Evolutionary conservation across 37 sponge, comb jelly and placozoan species (phyloP).

Genomic region (Beroe ovata): DNA sequence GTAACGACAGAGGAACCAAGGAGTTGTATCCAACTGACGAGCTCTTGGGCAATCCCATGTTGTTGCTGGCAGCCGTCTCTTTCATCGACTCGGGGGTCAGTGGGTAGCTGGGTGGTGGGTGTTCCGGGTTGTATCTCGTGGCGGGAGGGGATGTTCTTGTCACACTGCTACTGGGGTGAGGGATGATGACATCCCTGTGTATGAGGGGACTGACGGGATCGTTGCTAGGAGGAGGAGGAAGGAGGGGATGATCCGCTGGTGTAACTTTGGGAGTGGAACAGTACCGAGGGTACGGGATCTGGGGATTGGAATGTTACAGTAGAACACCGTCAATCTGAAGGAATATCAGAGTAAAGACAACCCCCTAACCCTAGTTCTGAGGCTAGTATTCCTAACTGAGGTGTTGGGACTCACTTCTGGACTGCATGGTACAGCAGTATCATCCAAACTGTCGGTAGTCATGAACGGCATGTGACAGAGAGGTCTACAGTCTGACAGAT

Average conservation of each 20-base stretch:
- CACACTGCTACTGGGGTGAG: neutral
- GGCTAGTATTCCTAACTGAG: neutral
- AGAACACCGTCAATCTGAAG: neutral
- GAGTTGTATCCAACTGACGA: no score
- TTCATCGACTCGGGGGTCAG: neutral
- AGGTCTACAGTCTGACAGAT: neutral
- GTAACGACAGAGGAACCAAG: no score
- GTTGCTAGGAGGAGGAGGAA: neutral
- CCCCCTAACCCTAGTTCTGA: no score
- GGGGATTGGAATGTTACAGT: no score
- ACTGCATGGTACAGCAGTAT: neutral
- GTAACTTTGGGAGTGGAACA: neutral
- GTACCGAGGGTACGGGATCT: neutral
- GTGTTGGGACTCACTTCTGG: neutral
- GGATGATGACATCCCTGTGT: neutral
- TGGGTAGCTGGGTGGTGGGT: neutral
- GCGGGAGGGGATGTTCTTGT: neutral
- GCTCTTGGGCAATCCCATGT: no score
- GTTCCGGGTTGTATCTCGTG: neutral
- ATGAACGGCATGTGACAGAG: no score
- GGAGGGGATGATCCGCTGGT: neutral
- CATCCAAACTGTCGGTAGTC: neutral
- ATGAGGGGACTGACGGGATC: neutral
- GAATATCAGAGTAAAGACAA: no score
- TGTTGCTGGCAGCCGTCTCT: neutral